Base-by-base conservation (phyloP, 1,140 invertebrate species). In the Pseudomyrmex concolor region DNA sequence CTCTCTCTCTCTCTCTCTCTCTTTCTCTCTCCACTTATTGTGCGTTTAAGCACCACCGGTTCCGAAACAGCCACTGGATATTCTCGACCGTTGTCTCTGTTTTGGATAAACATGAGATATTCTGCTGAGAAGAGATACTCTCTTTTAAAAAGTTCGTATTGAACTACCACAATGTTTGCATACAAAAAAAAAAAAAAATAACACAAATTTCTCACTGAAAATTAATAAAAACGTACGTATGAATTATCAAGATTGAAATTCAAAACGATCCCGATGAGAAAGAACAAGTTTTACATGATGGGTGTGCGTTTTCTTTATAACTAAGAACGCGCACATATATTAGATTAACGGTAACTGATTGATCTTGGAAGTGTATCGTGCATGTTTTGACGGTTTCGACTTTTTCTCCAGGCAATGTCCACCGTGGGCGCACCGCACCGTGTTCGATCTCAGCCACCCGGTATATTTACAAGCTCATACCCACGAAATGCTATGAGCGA, bases 401-500 rank as follows among this genome's bases (percentile, higher is more conserved):
- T 59, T 80, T 71, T 70, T 80, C 76, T 66, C 19, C 51, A 22
- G 66, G 66, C 76, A 43, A 71, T 80, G 76, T 71, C 76, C 76
- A 80, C 76, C 66, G 54, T 25, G 19, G 13, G 7, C 72, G 45
- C 10, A 10, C 48, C 54, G 10, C 22, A 19, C 76, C 76, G 68
- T 68, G 76, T 84, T 84, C 76, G 78, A 84, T 67, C 34, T 55
- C 17, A 84, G 62, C 50, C 74, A 88, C 84, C 86, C 86, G 83
- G 82, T 86, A 88, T 89, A 90, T 87, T 87, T 90, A 84, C 86
- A 71, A 89, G 82, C 76, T 70, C 66, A 34, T 74, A 84, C 51
- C 84, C 84, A 85, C 51, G 73, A 70, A 70, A 90, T 85, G 85
- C 84, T 91, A 92, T 90, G 90, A 91, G 87, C 86, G 91, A 92